Evolutionary conservation across 2,113 vertebrate species (phyloP), one percentile per base, ranked within the genome.

Genomic region (Rhinoptilus africanus): DNA sequence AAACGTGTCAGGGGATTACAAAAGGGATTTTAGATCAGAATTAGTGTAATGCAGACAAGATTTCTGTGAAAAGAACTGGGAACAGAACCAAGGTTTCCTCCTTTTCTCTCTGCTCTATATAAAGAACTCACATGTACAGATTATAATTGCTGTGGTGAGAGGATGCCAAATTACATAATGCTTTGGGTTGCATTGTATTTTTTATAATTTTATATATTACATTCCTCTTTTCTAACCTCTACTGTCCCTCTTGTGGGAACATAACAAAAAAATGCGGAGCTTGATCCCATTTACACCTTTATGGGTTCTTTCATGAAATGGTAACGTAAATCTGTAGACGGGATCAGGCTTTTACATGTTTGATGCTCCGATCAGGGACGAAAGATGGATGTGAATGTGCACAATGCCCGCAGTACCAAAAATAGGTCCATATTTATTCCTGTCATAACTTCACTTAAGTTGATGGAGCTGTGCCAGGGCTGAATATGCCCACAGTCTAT

Each of bases 81-180:
- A 94, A 96, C 59, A 50, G 83, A 75, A 89, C 86, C 91, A 93
- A 89, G 51, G 63, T 86, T 93, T 90, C 68, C 54, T 93, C 80
- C 91, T 96, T 92, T 93, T 94, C 57, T 88, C 72, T 28, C 48
- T 87, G 69, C 53, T 94, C 95, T 95, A 93, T 95, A 91, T 95
- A 87, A 96, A 97, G 95, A 88, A 67, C 89, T 92, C 91, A 60
- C 84, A 91, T 91, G 86, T 92, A 92, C 80, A 87, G 94, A 92
- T 87, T 69, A 45, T 93, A 87, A 91, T 87, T 92, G 91, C 94
- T 69, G 57, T 88, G 77, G 62, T 64, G 83, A 90, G 35, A 60
- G 68, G 73, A 80, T 90, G 87, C 90, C 93, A 95, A 82, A 85
- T 95, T 93, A 92, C 85, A 81, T 85, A 96, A 96, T 41, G 81